Conservation (phyloP, 2,888 invertebrate genomes). For the Athalia rosae region DNA sequence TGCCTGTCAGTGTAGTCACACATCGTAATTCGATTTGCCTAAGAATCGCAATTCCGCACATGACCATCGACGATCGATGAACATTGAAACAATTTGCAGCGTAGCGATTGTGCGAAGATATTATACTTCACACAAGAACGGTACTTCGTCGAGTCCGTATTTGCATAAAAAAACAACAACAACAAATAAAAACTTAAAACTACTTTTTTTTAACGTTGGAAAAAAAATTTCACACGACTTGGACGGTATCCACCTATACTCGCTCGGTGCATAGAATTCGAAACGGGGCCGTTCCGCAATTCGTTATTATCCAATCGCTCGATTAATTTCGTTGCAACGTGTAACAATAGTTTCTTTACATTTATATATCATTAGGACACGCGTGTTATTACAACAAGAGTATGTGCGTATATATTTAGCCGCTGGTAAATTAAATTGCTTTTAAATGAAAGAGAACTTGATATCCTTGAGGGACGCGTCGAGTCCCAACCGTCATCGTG, state of each 20-base stretch:
- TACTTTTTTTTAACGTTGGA: neutral
- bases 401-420: too few species aligned
- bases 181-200: neutral
- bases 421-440: slow-evolving; percentile 19
- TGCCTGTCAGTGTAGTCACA: slow-evolving; percentile 22
- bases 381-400: neutral
- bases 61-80: neutral
- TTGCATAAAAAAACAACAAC: neutral
- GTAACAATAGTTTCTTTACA: neutral
- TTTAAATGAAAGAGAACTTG: slow-evolving; percentile 50
- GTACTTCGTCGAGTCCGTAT: neutral
- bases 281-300: too few species aligned
- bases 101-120: neutral
- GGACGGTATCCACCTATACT: too few species aligned
- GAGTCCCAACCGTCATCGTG: neutral
- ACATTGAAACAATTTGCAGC: neutral
- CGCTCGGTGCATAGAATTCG: too few species aligned
- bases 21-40: slow-evolving; percentile 22
- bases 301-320: slow-evolving; percentile 2
- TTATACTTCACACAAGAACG: neutral
- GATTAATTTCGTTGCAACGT: slow-evolving; percentile 4
- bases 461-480: slow-evolving; percentile 51
- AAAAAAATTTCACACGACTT: too few species aligned
- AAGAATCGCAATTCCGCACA: slow-evolving; percentile 10
- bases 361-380: slow-evolving; percentile 18